Conservation (phyloP, 1,140 invertebrate genomes). For the Hyles vespertilio region DNA sequence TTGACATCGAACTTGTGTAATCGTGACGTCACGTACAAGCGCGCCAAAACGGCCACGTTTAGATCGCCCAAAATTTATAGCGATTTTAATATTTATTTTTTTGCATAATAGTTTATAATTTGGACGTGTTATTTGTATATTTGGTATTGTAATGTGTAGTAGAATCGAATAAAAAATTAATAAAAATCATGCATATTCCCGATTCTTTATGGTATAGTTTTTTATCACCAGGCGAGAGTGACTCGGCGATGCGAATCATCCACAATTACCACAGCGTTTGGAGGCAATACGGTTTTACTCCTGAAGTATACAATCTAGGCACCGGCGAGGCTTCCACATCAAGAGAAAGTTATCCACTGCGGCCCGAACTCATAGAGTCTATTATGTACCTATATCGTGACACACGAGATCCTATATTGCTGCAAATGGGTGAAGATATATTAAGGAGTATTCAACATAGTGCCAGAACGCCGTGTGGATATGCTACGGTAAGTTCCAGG, state of each 20-base stretch:
- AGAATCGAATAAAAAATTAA: too few relatives aligned
- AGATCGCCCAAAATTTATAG: too few relatives aligned
- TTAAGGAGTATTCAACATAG: conserved; percentile 92
- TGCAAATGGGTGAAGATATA: conserved; percentile 94
- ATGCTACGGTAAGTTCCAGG: conserved; percentile 88
- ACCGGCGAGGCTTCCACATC: conserved; percentile 89
- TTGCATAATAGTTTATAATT: too few relatives aligned
- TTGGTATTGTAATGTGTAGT: too few relatives aligned
- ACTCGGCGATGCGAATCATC: conserved; percentile 92
- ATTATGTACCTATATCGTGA: conserved; percentile 97
- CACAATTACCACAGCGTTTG: conserved; percentile 97
- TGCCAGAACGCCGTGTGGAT: conserved; percentile 95
- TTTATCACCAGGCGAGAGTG: conserved; percentile 84
- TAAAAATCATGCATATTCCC: too few relatives aligned
- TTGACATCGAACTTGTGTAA: too few relatives aligned
- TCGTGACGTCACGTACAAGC: too few relatives aligned
- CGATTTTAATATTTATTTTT: too few relatives aligned
- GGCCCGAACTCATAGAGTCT: conserved; percentile 97
- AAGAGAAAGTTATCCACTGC: conserved; percentile 94
- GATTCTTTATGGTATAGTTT: too few relatives aligned
- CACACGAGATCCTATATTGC: conserved; percentile 92
- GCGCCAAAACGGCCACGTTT: too few relatives aligned
- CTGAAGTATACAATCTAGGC: conserved; percentile 97
- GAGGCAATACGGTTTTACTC: conserved; percentile 97
- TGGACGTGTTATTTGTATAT: too few relatives aligned